Evolutionary conservation across 2,113 vertebrate genomes (phyloP).

Genomic region (Brachyhypopomus occidentalis): DNA sequence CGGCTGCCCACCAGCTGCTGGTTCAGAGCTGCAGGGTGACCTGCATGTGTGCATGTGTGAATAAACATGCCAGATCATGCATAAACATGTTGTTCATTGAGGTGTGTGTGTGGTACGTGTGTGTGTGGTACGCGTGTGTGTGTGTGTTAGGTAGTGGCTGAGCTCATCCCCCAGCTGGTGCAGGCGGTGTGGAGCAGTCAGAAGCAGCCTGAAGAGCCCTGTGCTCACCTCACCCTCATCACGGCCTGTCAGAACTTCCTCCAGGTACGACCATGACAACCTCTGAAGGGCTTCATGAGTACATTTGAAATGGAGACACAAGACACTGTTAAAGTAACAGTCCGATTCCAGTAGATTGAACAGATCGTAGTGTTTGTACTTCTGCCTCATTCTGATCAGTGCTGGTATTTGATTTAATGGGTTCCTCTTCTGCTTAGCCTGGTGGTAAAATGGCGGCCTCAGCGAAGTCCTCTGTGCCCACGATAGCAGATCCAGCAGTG

Average conservation of each 20-base stretch:
- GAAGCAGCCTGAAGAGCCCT: slow-evolving; percentile 91
- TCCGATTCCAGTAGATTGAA: too few species aligned
- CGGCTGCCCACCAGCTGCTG: slow-evolving; percentile 91
- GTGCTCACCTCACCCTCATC: slow-evolving; percentile 91
- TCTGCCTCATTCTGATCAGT: slow-evolving; percentile 11
- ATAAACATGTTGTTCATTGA: not conserved
- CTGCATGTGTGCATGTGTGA: too few species aligned
- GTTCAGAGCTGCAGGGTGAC: slow-evolving; percentile 98
- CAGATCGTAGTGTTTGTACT: not conserved
- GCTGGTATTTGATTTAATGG: too few species aligned
- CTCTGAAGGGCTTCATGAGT: too few species aligned
- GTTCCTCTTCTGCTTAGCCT: slow-evolving; percentile 75
- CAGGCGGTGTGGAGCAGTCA: slow-evolving; percentile 96
- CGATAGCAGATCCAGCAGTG: slow-evolving; percentile 92
- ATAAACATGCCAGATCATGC: not conserved
- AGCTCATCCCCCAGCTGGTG: slow-evolving; percentile 94
- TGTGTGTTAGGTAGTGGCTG: slow-evolving; percentile 81
- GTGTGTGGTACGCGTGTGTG: slow-evolving; percentile 8
- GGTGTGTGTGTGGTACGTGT: not conserved
- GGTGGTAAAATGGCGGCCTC: slow-evolving; percentile 97
- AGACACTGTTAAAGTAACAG: too few species aligned
- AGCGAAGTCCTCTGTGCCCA: slow-evolving; percentile 94
- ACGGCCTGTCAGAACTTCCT: slow-evolving; percentile 97
- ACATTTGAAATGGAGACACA: too few species aligned
- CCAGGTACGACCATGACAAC: slow-evolving; percentile 76